A percentile compares a stretch with the other conserved stretches of the same genome.
Evolutionary conservation across 30 jellyfish, hydroid and myxozoan genomes (phyloP).

Genomic region (Phacellophora camtschatica): DNA sequence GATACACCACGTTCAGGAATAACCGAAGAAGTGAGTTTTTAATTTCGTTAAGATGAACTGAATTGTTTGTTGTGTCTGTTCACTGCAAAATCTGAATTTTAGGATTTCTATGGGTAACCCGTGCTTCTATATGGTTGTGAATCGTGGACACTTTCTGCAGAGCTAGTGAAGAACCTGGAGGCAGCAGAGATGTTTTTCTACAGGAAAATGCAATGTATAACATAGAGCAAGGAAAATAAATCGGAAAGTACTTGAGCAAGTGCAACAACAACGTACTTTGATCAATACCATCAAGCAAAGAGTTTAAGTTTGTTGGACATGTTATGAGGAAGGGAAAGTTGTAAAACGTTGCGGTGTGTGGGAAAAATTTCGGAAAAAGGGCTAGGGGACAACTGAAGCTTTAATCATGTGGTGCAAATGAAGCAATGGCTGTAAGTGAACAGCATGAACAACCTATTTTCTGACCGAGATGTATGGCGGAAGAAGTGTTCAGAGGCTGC

Average conservation of each 20-base stretch:
- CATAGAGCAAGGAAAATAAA: neutral
- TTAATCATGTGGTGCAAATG: neutral
- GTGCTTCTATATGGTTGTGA: neutral
- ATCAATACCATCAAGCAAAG: neutral
- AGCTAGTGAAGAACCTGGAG: neutral
- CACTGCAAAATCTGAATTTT: no score
- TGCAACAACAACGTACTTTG: neutral
- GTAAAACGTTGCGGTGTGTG: neutral
- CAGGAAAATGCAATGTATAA: neutral
- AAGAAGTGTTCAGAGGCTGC: neutral
- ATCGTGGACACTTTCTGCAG: neutral
- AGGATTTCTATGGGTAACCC: neutral
- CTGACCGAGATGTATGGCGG: neutral
- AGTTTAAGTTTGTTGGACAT: neutral
- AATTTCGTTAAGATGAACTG: neutral
- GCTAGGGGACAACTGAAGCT: no score
- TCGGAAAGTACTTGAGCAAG: neutral
- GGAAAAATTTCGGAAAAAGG: no score
- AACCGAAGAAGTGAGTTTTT: slow-evolving; percentile 44
- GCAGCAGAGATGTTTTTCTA: neutral
- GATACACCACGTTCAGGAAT: slow-evolving; percentile 55
- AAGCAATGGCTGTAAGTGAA: neutral
- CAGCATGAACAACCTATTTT: neutral
- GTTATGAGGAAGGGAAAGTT: neutral
- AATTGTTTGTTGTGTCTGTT: no score